Evolutionary conservation across 2,797 vertebrate genomes (phyloP), one percentile per base, ranked within the genome.

Genomic region (Takifugu ocellatus): DNA sequence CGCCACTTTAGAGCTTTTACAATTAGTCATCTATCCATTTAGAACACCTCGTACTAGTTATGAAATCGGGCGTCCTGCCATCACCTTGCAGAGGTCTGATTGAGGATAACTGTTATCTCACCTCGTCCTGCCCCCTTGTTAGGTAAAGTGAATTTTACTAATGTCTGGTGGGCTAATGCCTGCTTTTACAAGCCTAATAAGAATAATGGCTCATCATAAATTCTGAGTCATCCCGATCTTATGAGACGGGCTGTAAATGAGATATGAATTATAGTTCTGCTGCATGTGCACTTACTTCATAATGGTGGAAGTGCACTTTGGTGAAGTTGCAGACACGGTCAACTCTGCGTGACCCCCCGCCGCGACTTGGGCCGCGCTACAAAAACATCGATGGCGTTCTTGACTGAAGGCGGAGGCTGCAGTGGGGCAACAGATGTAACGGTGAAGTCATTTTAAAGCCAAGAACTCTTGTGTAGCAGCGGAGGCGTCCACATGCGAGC

Each of bases 111-210:
- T 63, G 70, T 84, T 74, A 72, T 63, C 44, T 86, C 80, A 82
- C 82, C 80, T 68, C 78, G 61, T 73, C 55, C 51, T 77, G 75
- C 73, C 77, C 27, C 86, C 85, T 87, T 83, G 81, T 89, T 82
- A 86, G 72, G 78, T 81, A 79, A 81, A 82, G 82, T 85, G 78
- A 85, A 85, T 88, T 87, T 88, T 84, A 89, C 83, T 86, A 88
- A 90, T 80, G 83, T 68, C 56, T 78, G 82, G 68, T 81, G 75
- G 82, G 78, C 78, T 85, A 89, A 88, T 86, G 84, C 84, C 74
- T 75, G 69, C 71, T 83, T 90, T 90, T 86, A 91, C 78, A 87
- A 84, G 86, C 78, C 82, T 88, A 86, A 86, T 88, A 87, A 87
- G 86, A 87, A 78, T 84, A 86, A 86, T 78, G 83, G 67, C 65